Evolutionary conservation across 1,140 invertebrate genomes (phyloP), one percentile per base, ranked within the genome.

Genomic region (Acyrthosiphon pisum): DNA sequence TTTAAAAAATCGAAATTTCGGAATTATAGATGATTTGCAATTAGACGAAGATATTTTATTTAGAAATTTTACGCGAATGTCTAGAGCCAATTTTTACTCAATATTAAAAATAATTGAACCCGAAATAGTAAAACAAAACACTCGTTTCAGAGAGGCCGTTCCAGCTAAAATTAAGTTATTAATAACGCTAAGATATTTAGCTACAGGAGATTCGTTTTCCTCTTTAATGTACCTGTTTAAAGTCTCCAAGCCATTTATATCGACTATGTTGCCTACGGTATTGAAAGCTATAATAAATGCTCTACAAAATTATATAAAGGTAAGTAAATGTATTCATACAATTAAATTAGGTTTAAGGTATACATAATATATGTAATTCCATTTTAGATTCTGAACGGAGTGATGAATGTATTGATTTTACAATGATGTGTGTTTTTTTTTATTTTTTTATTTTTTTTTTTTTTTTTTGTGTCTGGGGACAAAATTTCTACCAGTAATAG

Each of bases 1-100:
- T 84, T 84, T 84, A 84, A 84, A 84, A 84, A 90, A 0, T 90
- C 88, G 88, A 90, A 1, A 60, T 90, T 90, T 56, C 2, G 50
- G 48, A 90, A 56, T 56, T 11, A 90, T 37, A 56, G 35, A 60
- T 41, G 50, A 90, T 90, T 56, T 90, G 35, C 7, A 90, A 35
- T 60, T 90, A 56, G 88, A 90, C 50, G 88, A 56, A 90, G n/a
- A 90, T 56, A 90, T 56, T 90, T 89, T 53, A 90, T 37, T 90
- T 56, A 90, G 20, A 90, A 90, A 90, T 22, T 56, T 89, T 89
- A 90, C 22, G 6, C 50, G 48, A 56, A 90, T 90, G 11, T 90
- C 50, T 18, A 56, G 35, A 90, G 3, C 44, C 14, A 88, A 88
- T 46, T 44, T 46, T 88, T 88, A 88, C 44, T 48, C 46, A 88